Conservation (phyloP, 2,797 vertebrate species). For the Mycteria americana region DNA sequence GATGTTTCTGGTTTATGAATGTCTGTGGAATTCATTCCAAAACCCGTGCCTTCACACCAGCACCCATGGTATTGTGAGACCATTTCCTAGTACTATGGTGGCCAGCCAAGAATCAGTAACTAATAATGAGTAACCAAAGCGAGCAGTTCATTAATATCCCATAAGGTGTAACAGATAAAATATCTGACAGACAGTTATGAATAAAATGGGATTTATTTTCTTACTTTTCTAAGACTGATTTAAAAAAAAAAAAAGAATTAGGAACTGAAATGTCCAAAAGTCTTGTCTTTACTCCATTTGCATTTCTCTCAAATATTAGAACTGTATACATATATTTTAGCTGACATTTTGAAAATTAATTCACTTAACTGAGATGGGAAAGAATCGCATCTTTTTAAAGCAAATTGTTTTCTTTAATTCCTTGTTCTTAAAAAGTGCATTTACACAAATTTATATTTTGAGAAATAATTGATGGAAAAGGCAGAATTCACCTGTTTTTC, state of each 20-base stretch:
- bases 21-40: not conserved
- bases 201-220: not conserved
- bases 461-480: not conserved
- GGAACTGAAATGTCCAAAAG: not conserved
- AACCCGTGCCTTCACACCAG: not conserved
- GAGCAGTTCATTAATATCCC: not conserved
- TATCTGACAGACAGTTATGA: not conserved
- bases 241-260: not conserved
- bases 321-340: not conserved
- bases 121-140: not conserved
- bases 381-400: not conserved
- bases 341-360: not conserved
- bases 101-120: not conserved
- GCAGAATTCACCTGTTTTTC: not conserved
- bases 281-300: not conserved
- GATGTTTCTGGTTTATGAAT: not conserved
- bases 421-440: not conserved
- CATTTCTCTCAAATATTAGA: not conserved
- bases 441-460: not conserved
- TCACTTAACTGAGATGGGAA: not conserved
- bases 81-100: not conserved
- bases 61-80: fast-evolving
- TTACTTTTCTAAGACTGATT: not conserved
- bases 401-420: not conserved
- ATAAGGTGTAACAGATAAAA: not conserved